Evolutionary conservation across 2,797 vertebrate genomes (phyloP).

Genomic region (Rhynchonycteris naso): DNA sequence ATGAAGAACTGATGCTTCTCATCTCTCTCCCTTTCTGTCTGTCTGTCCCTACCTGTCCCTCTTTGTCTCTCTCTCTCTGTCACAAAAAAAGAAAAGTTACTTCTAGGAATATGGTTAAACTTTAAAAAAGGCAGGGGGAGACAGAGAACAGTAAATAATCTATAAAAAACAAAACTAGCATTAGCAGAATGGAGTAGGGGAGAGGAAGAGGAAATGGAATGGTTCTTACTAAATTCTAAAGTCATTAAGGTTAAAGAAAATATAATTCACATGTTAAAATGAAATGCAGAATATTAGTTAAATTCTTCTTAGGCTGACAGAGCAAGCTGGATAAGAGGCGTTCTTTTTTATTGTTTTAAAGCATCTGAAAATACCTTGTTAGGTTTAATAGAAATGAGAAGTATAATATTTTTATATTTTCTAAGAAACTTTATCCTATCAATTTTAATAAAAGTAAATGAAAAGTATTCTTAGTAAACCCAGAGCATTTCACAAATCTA

Average conservation of each 20-base stretch:
- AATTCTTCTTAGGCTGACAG: conserved; percentile 3
- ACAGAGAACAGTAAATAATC: neutral
- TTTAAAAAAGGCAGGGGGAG: neutral
- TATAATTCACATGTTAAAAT: neutral
- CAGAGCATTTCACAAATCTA: neutral
- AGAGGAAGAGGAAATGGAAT: neutral
- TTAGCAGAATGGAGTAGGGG: neutral
- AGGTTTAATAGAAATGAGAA: conserved; percentile 9
- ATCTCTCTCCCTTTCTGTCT: too few species aligned
- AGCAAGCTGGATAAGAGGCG: neutral
- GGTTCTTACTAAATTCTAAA: neutral
- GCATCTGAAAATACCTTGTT: neutral
- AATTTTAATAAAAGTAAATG: conserved; percentile 32
- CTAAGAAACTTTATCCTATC: neutral
- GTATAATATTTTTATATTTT: neutral
- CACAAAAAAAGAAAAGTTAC: too few species aligned
- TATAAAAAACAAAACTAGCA: conserved; percentile 10
- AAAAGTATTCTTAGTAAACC: neutral
- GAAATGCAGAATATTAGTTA: neutral
- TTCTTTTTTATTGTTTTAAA: neutral
- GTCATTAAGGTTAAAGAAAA: neutral
- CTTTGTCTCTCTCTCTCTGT: too few species aligned
- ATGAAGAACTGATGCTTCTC: too few species aligned
- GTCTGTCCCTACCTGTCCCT: too few species aligned
- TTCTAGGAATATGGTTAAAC: neutral